phyloP scores from a whole-genome alignment of 2,888 invertebrate genomes.

The Barypeithes pellucidus region DNA sequence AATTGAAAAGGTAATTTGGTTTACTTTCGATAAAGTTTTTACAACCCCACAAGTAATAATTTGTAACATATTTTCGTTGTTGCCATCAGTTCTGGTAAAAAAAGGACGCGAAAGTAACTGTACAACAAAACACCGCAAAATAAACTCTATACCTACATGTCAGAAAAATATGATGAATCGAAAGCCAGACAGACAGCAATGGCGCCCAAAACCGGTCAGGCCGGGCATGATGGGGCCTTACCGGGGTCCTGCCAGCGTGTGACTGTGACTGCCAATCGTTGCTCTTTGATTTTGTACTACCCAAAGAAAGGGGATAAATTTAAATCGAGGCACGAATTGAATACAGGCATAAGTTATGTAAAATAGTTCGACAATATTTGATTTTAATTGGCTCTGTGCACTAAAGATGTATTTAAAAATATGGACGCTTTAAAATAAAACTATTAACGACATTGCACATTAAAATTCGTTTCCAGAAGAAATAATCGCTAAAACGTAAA shows the following conservation, averaged over 20 bases:
- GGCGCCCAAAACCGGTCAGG: slow-evolving; percentile 49
- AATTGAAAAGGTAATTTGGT: too few relatives aligned
- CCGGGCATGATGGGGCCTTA: slow-evolving; percentile 35
- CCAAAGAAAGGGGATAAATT: slow-evolving; percentile 7
- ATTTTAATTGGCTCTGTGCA: slow-evolving; percentile 13
- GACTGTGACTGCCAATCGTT: slow-evolving; percentile 42
- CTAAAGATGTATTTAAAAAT: slow-evolving; percentile 9
- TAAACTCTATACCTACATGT: slow-evolving; percentile 33
- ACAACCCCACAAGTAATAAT: too few relatives aligned
- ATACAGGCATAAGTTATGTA: slow-evolving; percentile 6
- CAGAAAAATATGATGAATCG: slow-evolving; percentile 45
- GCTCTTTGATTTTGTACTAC: slow-evolving; percentile 36
- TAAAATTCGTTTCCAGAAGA: too few relatives aligned
- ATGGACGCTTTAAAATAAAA: background rate
- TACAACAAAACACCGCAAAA: slow-evolving; percentile 43
- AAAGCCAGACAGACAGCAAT: slow-evolving; percentile 46
- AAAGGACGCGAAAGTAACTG: slow-evolving; percentile 1
- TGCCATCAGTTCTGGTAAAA: background rate
- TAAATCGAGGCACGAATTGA: background rate
- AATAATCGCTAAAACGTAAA: too few relatives aligned
- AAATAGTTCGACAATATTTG: slow-evolving; percentile 1
- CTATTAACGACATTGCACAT: too few relatives aligned
- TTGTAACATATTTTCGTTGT: too few relatives aligned
- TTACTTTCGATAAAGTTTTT: too few relatives aligned
- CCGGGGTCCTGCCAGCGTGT: slow-evolving; percentile 35